Evolutionary conservation across 2,888 invertebrate species (phyloP), one percentile per base, ranked within the genome.

Genomic region (Zele albiditarsus): DNA sequence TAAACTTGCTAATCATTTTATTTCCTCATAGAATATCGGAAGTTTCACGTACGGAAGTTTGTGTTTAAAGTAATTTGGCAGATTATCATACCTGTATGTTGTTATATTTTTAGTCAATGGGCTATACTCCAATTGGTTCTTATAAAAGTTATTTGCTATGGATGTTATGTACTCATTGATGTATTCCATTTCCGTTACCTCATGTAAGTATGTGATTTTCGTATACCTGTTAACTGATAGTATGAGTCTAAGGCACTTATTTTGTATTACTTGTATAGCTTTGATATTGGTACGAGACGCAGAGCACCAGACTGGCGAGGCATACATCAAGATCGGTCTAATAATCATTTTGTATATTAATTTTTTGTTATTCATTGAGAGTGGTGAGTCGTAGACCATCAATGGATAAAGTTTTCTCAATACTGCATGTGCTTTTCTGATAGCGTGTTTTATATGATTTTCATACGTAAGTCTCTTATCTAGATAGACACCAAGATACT

Each of bases 341-440:
- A 42, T 42, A 6, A 42, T 42, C 12, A 12, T 42, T 42, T 42
- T 42, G 42, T 42, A 42, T 42, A 42, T 42, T 10, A 12, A 10
- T 42, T 10, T 6, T 42, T 42, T 42, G 42, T 42, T 42, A 10
- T 42, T 42, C 27, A 8, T 66, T 20, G 69, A 75, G 3, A 81
- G 12, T 12, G 49, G 42, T 46, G 80, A 81, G 8, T 77, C 74
- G n/a, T 75, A 73, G 0, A 66, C 73, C 73, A 84, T 63, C 31
- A 83, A 57, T n/a, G 82, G 78, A 53, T 82, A 82, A 8, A 83
- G 10, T 58, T 79, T 80, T 72, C 72, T 79, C 12, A 72, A 60
- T 1, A 79, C 74, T 6, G 42, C 33, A 16, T 79, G 72, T 0
- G 74, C 67, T 78, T 82, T 83, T 60, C 58, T 71, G 0, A 78